These are phyloP conservation scores for Muscicapa striata DNA, from an alignment of 2,797 vertebrate species.

Conservation along the genomic window DNA sequence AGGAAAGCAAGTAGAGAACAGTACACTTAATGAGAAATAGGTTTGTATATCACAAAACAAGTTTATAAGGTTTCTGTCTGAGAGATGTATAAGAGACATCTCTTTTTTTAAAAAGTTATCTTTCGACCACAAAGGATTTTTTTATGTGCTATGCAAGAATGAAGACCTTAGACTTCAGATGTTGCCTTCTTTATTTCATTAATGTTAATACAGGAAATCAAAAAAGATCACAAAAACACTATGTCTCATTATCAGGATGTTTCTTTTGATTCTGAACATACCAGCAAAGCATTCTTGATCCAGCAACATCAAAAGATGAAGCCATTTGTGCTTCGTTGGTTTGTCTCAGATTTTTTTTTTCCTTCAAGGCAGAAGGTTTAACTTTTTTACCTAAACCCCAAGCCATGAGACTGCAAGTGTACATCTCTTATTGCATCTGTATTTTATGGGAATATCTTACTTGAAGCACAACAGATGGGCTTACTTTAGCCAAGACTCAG, in stretches of 20 bases:
- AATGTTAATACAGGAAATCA: constrained; percentile 73
- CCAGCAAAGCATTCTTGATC: constrained; percentile 66
- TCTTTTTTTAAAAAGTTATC: neutral
- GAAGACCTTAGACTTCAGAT: constrained; percentile 64
- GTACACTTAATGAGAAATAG: neutral
- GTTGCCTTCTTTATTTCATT: constrained; percentile 73
- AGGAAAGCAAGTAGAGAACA: neutral
- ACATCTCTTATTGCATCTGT: constrained; percentile 66
- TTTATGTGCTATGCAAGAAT: constrained; percentile 43
- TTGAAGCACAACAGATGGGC: constrained; percentile 62
- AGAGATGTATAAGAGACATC: neutral
- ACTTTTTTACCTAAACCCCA: constrained; percentile 50
- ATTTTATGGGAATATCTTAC: constrained; percentile 71
- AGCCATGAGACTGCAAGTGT: constrained; percentile 55
- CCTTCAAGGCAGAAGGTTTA: constrained; percentile 65
- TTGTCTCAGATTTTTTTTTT: constrained; percentile 64
- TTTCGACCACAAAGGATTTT: constrained; percentile 43
- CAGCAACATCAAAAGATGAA: constrained; percentile 75
- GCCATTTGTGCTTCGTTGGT: constrained; percentile 52
- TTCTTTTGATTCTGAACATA: constrained; percentile 70
- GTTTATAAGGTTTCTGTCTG: neutral
- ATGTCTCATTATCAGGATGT: constrained; percentile 72
- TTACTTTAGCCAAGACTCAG: constrained; percentile 48
- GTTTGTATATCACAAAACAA: neutral
- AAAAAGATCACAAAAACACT: constrained; percentile 69